phyloP scores from a whole-genome alignment of 2,113 vertebrate genomes.

The Illadopsis cleaveri region DNA sequence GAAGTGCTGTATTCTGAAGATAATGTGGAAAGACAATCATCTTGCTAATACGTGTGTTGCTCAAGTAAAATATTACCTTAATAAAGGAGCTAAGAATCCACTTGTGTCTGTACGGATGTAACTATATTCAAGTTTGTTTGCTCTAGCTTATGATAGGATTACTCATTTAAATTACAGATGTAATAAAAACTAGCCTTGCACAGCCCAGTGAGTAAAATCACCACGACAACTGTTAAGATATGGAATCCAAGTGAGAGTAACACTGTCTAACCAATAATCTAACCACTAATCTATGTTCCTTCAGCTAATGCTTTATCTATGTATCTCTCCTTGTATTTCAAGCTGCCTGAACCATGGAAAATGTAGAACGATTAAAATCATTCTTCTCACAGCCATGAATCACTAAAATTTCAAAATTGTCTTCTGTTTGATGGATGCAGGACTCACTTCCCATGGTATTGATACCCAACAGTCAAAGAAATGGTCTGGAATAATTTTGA shows the following conservation, averaged over 20 bases:
- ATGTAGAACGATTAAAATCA: neutral
- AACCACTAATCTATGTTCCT: neutral
- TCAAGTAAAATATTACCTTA: slow-evolving; percentile 15
- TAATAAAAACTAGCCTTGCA: neutral
- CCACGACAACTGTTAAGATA: neutral
- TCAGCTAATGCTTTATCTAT: neutral
- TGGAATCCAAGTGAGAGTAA: neutral
- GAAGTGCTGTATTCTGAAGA: neutral
- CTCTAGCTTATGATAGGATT: neutral
- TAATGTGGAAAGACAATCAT: neutral
- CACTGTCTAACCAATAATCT: neutral
- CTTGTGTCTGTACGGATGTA: neutral
- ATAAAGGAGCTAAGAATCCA: neutral
- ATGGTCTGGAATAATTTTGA: neutral
- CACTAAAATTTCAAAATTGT: neutral
- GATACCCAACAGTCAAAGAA: neutral
- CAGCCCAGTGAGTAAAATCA: slow-evolving; percentile 1
- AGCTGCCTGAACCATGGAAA: neutral
- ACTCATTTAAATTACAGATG: slow-evolving; percentile 25
- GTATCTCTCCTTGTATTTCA: neutral
- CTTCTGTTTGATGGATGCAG: neutral
- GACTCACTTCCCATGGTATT: accelerated
- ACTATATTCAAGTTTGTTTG: neutral
- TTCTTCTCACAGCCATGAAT: neutral
- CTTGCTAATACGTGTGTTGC: neutral